phyloP scores from a whole-genome alignment of 2,888 invertebrate species.

The Leptinotarsa tumamoca region DNA sequence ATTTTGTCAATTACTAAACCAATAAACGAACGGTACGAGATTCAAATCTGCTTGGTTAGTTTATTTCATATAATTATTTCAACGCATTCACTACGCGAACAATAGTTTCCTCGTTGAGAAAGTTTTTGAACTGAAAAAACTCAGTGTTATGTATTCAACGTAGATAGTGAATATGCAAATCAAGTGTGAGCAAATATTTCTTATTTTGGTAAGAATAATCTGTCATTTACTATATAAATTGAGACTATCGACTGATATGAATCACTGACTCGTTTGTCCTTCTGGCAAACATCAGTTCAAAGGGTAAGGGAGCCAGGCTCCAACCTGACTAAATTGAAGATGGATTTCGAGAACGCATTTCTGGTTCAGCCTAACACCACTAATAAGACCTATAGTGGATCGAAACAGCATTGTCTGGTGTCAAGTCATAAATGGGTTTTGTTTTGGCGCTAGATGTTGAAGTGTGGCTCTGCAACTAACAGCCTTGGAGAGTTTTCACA shows the following conservation, averaged over 20 bases:
- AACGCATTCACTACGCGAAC: neutral
- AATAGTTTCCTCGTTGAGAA: neutral
- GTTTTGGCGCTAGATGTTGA: too few species aligned
- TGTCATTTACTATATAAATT: neutral
- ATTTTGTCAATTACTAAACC: slow-evolving; percentile 35
- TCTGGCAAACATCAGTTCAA: too few species aligned
- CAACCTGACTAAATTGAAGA: too few species aligned
- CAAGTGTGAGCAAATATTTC: neutral
- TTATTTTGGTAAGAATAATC: neutral
- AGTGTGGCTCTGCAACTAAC: too few species aligned
- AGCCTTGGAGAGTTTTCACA: too few species aligned
- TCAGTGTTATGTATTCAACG: slow-evolving; percentile 3
- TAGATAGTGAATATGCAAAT: slow-evolving; percentile 12
- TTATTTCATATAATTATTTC: neutral
- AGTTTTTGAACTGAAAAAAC: neutral
- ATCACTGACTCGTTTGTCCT: too few species aligned
- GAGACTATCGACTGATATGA: neutral
- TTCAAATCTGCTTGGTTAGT: slow-evolving; percentile 7
- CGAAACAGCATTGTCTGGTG: too few species aligned
- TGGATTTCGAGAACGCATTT: too few species aligned
- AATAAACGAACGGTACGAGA: slow-evolving; percentile 6
- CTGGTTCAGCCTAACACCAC: too few species aligned
- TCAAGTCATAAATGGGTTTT: too few species aligned
- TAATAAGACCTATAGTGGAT: too few species aligned
- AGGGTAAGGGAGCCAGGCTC: too few species aligned